Conservation (phyloP, 1,140 invertebrate genomes). For the Brachionus manjavacas region DNA sequence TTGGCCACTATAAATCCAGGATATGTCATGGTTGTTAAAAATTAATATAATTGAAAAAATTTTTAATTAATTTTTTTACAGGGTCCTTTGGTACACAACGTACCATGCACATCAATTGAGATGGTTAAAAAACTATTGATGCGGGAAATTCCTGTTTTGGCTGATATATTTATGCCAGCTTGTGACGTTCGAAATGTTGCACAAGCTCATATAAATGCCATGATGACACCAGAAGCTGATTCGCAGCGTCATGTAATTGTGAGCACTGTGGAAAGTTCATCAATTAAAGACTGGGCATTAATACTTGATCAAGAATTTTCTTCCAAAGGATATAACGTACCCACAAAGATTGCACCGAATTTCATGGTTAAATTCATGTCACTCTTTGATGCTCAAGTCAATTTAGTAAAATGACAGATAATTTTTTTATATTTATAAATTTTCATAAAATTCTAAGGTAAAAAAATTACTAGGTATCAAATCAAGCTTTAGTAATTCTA, state of each 20-base stretch:
- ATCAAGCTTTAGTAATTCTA: slow-evolving; percentile 59
- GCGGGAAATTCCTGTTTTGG: slow-evolving; percentile 57
- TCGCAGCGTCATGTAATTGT: slow-evolving; percentile 46
- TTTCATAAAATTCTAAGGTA: neutral
- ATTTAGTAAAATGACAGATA: neutral
- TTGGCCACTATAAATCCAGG: slow-evolving; percentile 57
- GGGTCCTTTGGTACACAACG: slow-evolving; percentile 39
- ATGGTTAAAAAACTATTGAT: slow-evolving; percentile 58
- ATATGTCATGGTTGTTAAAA: slow-evolving; percentile 53
- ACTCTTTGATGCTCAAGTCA: neutral
- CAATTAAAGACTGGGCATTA: slow-evolving; percentile 11
- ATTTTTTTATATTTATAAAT: neutral
- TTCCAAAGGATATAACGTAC: slow-evolving; percentile 57
- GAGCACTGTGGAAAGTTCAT: neutral
- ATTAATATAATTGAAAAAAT: slow-evolving; percentile 57
- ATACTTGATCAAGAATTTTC: neutral
- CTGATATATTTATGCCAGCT: slow-evolving; percentile 58
- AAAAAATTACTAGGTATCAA: slow-evolving; percentile 52
- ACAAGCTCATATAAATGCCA: slow-evolving; percentile 60
- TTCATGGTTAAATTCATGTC: slow-evolving; percentile 48
- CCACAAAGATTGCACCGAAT: slow-evolving; percentile 59
- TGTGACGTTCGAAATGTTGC: slow-evolving; percentile 64
- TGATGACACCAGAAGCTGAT: slow-evolving; percentile 58
- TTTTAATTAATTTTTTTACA: neutral
- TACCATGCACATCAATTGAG: slow-evolving; percentile 45